Evolutionary conservation across 2,888 invertebrate species (phyloP), one percentile per base, ranked within the genome.

Genomic region (Tachystola acroxantha): DNA sequence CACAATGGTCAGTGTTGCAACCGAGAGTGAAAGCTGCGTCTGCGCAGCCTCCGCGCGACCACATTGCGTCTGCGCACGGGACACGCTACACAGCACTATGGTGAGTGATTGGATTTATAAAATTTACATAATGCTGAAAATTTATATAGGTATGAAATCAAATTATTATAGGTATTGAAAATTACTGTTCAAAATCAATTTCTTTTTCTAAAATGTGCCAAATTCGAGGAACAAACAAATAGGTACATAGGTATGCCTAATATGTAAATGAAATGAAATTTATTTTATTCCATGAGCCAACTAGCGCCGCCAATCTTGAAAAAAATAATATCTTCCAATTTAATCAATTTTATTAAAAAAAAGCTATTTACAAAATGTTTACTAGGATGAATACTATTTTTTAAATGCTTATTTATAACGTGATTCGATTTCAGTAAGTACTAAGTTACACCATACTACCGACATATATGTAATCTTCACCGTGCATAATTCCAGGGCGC

Each of bases 401-500:
- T 11, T 12, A 31, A 25, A 27, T n/a, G n/a, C n/a, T n/a, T n/a
- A n/a, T n/a, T n/a, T n/a, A n/a, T n/a, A n/a, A n/a, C n/a, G n/a
- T n/a, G n/a, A 3, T 34, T 19, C 10, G n/a, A 14, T 32, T 5
- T 27, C 6, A 19, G 19, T 19, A 5, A 19, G 19, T 19, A n/a
- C n/a, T n/a, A n/a, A n/a, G n/a, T n/a, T n/a, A n/a, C n/a, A n/a
- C n/a, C n/a, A n/a, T n/a, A n/a, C n/a, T n/a, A n/a, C n/a, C n/a
- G n/a, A n/a, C n/a, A n/a, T n/a, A n/a, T n/a, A n/a, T n/a, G n/a
- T n/a, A n/a, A n/a, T n/a, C n/a, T n/a, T n/a, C n/a, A n/a, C n/a
- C n/a, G n/a, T n/a, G n/a, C n/a, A n/a, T n/a, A n/a, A 26, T 64
- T 64, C 12, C 67, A 88, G 87, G 87, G 87, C 34, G 80, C 82